A percentile compares a stretch with the other conserved stretches of the same genome.
phyloP scores from a whole-genome alignment of 1,140 invertebrate species.

The Trachelipus rathkii region DNA sequence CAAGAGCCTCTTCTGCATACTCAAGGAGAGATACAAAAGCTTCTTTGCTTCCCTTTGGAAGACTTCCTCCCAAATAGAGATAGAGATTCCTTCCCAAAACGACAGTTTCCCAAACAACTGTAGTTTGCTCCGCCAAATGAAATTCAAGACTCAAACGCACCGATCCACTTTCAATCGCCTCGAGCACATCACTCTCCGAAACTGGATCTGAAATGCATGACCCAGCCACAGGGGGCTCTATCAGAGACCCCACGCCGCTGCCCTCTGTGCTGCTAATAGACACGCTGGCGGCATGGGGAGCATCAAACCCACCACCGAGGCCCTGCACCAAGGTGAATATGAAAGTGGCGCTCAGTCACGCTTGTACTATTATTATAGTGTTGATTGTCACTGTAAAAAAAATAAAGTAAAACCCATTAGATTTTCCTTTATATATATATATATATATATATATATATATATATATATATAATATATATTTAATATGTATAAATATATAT shows the following conservation, averaged over 20 bases:
- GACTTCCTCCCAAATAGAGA: conserved; percentile 31
- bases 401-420: not conserved
- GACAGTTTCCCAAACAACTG: conserved; percentile 44
- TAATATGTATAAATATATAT: too few relatives aligned
- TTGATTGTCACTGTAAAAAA: not conserved
- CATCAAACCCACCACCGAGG: conserved; percentile 97
- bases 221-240: conserved; percentile 58
- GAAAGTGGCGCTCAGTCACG: conserved; percentile 57
- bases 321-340: conserved; percentile 92
- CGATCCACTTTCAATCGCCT: conserved; percentile 34
- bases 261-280: conserved; percentile 67
- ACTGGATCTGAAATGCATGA: conserved; percentile 36
- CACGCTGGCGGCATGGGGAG: conserved; percentile 69
- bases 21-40: conserved; percentile 83
- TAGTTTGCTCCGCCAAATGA: conserved; percentile 43
- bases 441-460: too few relatives aligned
- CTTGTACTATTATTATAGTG: not conserved
- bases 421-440: too few relatives aligned
- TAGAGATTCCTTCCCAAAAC: conserved; percentile 39
- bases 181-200: conserved; percentile 43
- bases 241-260: conserved; percentile 73
- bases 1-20: conserved; percentile 88
- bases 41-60: conserved; percentile 45
- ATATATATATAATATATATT: too few relatives aligned
- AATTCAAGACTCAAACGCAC: conserved; percentile 41